phyloP scores from a whole-genome alignment of 2,888 invertebrate species.

The Leucozona laternaria region DNA sequence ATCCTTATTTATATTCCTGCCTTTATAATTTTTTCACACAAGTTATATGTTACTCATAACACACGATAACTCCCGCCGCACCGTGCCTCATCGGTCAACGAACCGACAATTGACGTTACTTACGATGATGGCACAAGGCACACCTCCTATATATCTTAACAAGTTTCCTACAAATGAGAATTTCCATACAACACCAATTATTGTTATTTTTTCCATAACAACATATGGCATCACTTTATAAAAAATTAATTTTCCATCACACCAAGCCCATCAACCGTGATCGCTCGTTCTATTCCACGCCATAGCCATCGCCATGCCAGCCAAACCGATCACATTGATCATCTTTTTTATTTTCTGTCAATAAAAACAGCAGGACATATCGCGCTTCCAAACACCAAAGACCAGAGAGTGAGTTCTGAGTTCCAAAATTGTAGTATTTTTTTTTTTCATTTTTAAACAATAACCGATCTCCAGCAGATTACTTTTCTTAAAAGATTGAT shows the following conservation, averaged over 20 bases:
- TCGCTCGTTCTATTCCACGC: background rate
- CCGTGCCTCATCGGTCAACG: background rate
- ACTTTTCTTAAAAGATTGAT: slow-evolving; percentile 60
- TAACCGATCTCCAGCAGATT: slow-evolving; percentile 68
- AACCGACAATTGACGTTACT: background rate
- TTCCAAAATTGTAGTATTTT: slow-evolving; percentile 3
- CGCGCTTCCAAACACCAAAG: slow-evolving; percentile 71
- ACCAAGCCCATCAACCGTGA: slow-evolving; percentile 23
- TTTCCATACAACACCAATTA: slow-evolving; percentile 38
- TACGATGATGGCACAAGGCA: background rate
- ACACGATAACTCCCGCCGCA: background rate
- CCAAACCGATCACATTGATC: slow-evolving; percentile 59
- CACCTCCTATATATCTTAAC: slow-evolving; percentile 17
- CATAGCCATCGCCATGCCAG: background rate
- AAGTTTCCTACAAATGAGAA: slow-evolving; percentile 8
- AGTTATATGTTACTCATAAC: slow-evolving; percentile 18
- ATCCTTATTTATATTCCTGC: slow-evolving; percentile 31
- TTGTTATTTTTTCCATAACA: slow-evolving; percentile 34
- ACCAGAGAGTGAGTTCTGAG: slow-evolving; percentile 17
- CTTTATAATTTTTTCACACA: slow-evolving; percentile 11
- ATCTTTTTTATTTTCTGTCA: slow-evolving; percentile 73
- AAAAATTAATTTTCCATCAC: slow-evolving; percentile 43
- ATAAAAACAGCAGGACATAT: slow-evolving; percentile 73
- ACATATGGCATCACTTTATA: slow-evolving; percentile 45
- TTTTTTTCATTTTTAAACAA: slow-evolving; percentile 40